Evolutionary conservation across 2,888 invertebrate genomes (phyloP).

Genomic region (Abrostola triplasia): DNA sequence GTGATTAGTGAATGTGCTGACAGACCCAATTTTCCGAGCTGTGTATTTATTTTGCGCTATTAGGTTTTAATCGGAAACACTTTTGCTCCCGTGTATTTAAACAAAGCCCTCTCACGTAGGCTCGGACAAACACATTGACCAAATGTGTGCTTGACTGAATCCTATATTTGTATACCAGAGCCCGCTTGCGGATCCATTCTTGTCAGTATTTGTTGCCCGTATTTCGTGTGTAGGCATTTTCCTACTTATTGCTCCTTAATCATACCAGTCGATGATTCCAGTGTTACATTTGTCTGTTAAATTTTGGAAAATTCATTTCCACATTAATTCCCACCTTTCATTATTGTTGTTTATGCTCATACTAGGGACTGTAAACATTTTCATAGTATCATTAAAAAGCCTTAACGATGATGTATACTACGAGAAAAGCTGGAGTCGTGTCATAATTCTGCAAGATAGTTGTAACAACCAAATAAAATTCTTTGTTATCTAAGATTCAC

Average conservation of each 20-base stretch:
- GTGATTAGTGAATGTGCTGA: neutral
- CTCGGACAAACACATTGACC: conserved; percentile 38
- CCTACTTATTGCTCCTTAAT: conserved; percentile 9
- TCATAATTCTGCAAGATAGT: conserved; percentile 40
- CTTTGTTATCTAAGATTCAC: conserved; percentile 1
- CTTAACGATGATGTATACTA: conserved; percentile 41
- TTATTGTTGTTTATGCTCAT: conserved; percentile 32
- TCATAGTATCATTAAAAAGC: conserved; percentile 47
- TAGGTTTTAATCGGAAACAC: conserved; percentile 33
- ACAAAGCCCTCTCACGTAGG: conserved; percentile 30
- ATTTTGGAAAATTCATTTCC: conserved; percentile 8
- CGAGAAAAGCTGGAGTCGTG: conserved; percentile 29
- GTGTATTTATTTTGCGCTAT: conserved; percentile 16
- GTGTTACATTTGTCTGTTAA: conserved; percentile 5
- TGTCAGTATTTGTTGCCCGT: conserved; percentile 32
- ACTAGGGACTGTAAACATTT: conserved; percentile 45
- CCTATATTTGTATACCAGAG: conserved; percentile 44
- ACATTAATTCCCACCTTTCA: conserved; percentile 35
- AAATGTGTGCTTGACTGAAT: conserved; percentile 44
- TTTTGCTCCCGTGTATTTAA: conserved; percentile 22
- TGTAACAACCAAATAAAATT: conserved; percentile 29
- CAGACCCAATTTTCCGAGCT: neutral
- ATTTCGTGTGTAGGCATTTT: conserved; percentile 30
- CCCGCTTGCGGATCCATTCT: conserved; percentile 32
- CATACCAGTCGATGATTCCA: neutral